phyloP scores from a whole-genome alignment of 64 coral and sea anemone genomes.

The Cladopsammia gracilis region DNA sequence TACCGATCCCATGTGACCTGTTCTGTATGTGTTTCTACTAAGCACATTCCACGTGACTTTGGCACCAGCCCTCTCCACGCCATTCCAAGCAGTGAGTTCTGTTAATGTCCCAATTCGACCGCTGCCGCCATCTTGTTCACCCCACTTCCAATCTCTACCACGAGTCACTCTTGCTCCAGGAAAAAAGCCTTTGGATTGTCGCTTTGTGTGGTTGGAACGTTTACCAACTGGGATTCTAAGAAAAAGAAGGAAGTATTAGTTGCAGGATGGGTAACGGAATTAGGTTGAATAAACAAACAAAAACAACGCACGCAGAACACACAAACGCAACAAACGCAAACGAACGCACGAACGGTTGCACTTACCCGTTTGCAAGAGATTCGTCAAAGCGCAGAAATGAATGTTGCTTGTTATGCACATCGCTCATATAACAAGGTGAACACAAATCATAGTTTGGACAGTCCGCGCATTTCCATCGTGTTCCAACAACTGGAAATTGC shows the following conservation, averaged over 20 bases:
- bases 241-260: background rate
- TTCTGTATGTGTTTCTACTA: constrained; percentile 63
- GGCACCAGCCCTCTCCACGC: background rate
- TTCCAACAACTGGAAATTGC: constrained; percentile 18
- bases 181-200: constrained; percentile 61
- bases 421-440: constrained; percentile 36
- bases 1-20: constrained; percentile 69
- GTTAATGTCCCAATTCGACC: constrained; percentile 53
- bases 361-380: background rate
- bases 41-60: constrained; percentile 56
- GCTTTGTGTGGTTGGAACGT: constrained; percentile 44
- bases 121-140: constrained; percentile 76
- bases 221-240: constrained; percentile 63
- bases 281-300: too few species aligned
- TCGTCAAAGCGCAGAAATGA: constrained; percentile 28
- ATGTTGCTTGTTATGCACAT: constrained; percentile 47
- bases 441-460: constrained; percentile 59
- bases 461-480: constrained; percentile 52
- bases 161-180: constrained; percentile 65
- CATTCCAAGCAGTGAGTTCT: background rate
- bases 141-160: constrained; percentile 85
- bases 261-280: background rate
- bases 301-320: too few species aligned
- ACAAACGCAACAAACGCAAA: too few species aligned
- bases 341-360: background rate